These are phyloP conservation scores for Bembecia ichneumoniformis DNA, from an alignment of 2,888 invertebrate genomes.

Conservation along the genomic window DNA sequence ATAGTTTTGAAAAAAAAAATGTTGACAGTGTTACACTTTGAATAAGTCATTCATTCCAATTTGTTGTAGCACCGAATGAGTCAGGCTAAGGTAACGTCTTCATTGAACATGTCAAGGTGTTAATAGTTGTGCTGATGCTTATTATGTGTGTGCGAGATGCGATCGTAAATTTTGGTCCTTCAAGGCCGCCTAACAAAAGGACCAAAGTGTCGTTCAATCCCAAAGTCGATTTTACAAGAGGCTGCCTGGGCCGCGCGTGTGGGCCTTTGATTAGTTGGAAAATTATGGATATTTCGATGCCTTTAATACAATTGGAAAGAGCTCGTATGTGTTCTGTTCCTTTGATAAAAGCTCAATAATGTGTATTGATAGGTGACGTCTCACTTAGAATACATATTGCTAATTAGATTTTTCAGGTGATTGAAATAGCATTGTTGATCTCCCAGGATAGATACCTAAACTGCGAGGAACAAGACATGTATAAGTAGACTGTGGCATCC, in stretches of 20 bases:
- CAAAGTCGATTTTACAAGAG: constrained; percentile 68
- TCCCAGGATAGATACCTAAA: too few relatives aligned
- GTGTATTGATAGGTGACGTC: too few relatives aligned
- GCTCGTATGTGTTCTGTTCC: too few relatives aligned
- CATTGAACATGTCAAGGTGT: constrained; percentile 58
- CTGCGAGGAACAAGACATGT: too few relatives aligned
- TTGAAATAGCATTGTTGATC: too few relatives aligned
- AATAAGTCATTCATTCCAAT: neutral
- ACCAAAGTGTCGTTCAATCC: constrained; percentile 54
- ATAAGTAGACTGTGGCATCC: too few relatives aligned
- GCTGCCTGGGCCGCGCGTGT: constrained; percentile 62
- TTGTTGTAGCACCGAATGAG: neutral
- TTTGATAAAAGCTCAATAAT: too few relatives aligned
- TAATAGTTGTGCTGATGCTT: constrained; percentile 61
- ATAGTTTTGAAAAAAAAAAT: too few relatives aligned
- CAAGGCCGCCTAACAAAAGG: constrained; percentile 62
- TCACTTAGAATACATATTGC: too few relatives aligned
- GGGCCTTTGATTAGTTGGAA: constrained; percentile 31
- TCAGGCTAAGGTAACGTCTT: constrained; percentile 29
- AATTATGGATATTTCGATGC: constrained; percentile 26
- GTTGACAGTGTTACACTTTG: neutral
- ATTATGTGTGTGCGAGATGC: constrained; percentile 42
- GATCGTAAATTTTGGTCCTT: constrained; percentile 61
- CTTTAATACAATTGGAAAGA: neutral
- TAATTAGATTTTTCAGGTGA: too few relatives aligned